Conservation (phyloP, 2,113 vertebrate species). For the Leptosomus discolor region DNA sequence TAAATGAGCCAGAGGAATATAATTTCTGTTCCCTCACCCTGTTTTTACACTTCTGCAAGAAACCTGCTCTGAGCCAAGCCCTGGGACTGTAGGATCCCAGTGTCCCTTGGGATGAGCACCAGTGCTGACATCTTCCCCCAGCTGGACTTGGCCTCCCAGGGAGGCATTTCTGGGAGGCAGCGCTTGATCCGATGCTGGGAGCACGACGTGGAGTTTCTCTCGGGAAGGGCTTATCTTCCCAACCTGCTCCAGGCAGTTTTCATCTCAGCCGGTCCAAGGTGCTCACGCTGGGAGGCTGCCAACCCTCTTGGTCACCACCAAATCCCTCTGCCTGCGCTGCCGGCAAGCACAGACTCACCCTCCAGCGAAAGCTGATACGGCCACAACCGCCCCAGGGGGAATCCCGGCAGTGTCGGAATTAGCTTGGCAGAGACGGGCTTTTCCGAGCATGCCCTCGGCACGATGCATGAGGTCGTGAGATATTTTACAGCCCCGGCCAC, state of each 20-base stretch:
- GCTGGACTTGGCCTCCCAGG: neutral
- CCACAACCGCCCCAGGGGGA: neutral
- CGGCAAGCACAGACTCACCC: neutral
- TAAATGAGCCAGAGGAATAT: neutral
- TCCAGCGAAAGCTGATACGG: neutral
- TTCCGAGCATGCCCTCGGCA: neutral
- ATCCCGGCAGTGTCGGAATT: neutral
- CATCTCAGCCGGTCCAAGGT: neutral
- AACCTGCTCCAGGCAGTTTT: neutral
- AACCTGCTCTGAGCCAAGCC: neutral
- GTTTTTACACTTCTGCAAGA: neutral
- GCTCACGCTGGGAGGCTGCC: neutral
- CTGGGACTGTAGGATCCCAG: too few relatives aligned
- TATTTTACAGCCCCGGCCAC: neutral
- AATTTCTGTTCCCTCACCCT: neutral
- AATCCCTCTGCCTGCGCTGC: neutral
- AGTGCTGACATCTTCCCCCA: neutral
- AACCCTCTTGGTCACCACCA: neutral
- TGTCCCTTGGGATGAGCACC: neutral
- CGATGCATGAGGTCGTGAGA: neutral
- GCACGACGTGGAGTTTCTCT: neutral
- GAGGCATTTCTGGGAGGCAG: neutral
- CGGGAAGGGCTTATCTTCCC: neutral
- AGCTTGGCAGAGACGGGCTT: neutral
- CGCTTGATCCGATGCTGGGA: fast-evolving